Percentiles rank a stretch among this genome's conserved stretches.
Evolutionary conservation across 1,140 invertebrate species (phyloP).

Genomic region (Drosophila azteca): DNA sequence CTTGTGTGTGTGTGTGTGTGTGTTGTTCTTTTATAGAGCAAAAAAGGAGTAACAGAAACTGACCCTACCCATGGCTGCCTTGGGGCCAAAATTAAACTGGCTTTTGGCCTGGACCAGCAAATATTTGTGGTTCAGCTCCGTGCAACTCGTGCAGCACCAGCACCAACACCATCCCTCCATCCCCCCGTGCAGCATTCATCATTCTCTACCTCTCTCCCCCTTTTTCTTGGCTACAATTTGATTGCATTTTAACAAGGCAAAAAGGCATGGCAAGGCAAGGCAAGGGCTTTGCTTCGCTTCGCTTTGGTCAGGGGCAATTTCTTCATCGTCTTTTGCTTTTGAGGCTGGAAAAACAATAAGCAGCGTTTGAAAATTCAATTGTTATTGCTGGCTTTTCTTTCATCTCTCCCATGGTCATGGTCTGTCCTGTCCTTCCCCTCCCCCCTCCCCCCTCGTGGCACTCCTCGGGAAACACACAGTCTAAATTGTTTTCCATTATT

Average conservation of each 20-base stretch:
- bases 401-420: constrained; percentile 19
- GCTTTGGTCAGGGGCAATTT: constrained; percentile 63
- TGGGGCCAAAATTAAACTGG: constrained; percentile 69
- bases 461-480: constrained; percentile 9
- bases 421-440: neutral
- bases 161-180: constrained; percentile 5
- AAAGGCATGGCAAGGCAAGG: constrained; percentile 20
- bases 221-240: constrained; percentile 55
- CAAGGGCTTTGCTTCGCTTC: neutral
- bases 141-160: constrained; percentile 4
- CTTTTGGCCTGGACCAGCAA: constrained; percentile 50
- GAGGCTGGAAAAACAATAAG: constrained; percentile 74
- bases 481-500: constrained; percentile 80
- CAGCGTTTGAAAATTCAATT: constrained; percentile 80
- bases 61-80: constrained; percentile 10
- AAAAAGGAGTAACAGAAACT: constrained; percentile 9
- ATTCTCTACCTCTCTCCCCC: too few species aligned
- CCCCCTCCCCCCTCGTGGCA: neutral
- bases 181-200: constrained; percentile 5
- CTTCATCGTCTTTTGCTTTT: constrained; percentile 36
- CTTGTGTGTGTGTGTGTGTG: constrained; percentile 10
- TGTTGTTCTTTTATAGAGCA: constrained; percentile 34
- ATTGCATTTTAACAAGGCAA: constrained; percentile 74
- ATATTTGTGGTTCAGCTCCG: constrained; percentile 59
- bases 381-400: constrained; percentile 74